Base-by-base conservation (phyloP, 2,797 vertebrate species). In the Pelodytes ibericus region DNA sequence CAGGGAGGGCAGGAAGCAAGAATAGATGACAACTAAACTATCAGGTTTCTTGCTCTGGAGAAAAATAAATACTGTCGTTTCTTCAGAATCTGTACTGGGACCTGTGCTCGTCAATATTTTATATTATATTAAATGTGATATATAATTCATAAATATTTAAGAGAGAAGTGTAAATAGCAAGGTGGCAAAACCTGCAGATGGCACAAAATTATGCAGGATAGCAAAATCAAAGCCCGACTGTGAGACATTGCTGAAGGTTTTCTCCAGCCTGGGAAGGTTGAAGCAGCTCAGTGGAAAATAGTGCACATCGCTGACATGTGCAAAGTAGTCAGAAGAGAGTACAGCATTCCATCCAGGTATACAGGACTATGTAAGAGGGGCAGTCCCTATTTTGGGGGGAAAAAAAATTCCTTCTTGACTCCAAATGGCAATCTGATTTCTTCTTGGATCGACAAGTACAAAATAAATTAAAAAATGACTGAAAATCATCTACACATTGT, bases 141-240 rank as follows among this genome's bases (percentile, higher is more conserved):
- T 78, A 67, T 33, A 24, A 47, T 60, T 72, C 51, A 78, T 78
- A 66, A 65, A 78, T 78, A 78, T 72, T 59, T 72, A 67, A 60
- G 39, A 71, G 67, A n/a, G 33, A 57, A n/a, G 39, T 57, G 70
- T 72, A 72, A 60, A 59, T 30, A 56, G 63, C 69, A 78, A 78
- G 36, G 56, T 67, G 70, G 53, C 30, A 72, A 22, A 53, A 47
- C 72, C 30, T 78, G 75, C 60, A 61, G 62, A 57, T 72, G 75
- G 63, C 29, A 39, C 61, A 68, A 10, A 29, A 53, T 56, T 67
- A 18, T n/a, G 56, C 41, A 72, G 56, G 53, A 67, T 24, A 61
- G 69, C 22, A 67, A 65, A 72, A 78, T 78, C 53, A 72, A 53
- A 66, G 24, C 61, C 63, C 44, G 31, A 67, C 26, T 27, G 41